Conservation (phyloP, 2,113 vertebrate species). For the Gallinago media region DNA sequence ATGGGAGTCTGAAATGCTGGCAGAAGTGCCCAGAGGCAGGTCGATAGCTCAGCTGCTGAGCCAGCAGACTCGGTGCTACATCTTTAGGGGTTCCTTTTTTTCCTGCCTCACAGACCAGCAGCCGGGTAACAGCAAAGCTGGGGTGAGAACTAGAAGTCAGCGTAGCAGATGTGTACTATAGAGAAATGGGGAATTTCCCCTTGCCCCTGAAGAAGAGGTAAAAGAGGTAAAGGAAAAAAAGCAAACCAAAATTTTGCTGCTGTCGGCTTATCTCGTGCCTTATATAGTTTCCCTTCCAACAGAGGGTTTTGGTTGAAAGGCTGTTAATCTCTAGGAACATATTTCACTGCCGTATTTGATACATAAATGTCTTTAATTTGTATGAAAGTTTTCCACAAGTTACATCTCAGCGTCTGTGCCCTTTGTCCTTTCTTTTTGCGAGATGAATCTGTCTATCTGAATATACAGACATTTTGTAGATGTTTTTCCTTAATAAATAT, state of each 20-base stretch:
- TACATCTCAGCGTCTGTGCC: not conserved
- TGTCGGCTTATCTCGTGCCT: not conserved
- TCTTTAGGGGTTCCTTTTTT: not conserved
- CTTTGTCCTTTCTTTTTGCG: not conserved
- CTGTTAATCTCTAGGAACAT: not conserved
- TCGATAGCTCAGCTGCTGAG: not conserved
- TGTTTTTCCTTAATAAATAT: not conserved
- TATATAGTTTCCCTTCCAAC: not conserved
- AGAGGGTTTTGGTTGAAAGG: not conserved
- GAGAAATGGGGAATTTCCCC: not conserved
- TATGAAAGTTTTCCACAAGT: not conserved
- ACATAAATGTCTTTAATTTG: not conserved
- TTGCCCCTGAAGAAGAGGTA: not conserved
- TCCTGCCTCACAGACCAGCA: not conserved
- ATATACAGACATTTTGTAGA: not conserved
- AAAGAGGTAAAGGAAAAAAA: not conserved
- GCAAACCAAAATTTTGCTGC: not conserved
- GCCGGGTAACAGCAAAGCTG: not conserved
- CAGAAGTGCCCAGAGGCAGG: not conserved
- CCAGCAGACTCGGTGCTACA: not conserved
- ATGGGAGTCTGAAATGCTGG: constrained; percentile 24
- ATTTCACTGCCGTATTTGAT: not conserved
- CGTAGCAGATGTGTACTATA: not conserved
- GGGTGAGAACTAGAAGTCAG: not conserved
- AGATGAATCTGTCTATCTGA: not conserved